phyloP scores from a whole-genome alignment of 2,797 vertebrate genomes.

The Eremophila alpestris region DNA sequence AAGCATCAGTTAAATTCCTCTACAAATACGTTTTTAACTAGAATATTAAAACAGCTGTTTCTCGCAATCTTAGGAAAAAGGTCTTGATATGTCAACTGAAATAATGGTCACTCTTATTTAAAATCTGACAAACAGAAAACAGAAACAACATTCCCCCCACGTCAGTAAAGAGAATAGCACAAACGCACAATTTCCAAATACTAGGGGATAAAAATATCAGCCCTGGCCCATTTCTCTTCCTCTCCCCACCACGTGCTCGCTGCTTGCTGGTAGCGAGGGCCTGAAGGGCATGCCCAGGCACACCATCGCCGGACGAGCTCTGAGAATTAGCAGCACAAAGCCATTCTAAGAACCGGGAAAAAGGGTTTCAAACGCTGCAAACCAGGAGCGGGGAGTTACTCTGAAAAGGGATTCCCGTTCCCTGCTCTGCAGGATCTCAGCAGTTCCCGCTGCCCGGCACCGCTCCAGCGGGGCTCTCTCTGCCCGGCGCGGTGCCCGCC shows the following conservation, averaged over 20 bases:
- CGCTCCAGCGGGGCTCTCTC: neutral
- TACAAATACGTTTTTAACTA: neutral
- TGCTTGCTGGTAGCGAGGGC: accelerated
- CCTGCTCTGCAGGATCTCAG: neutral
- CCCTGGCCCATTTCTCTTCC: accelerated
- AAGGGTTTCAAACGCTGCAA: neutral
- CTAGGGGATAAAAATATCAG: accelerated
- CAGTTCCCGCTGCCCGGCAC: neutral
- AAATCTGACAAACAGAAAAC: accelerated
- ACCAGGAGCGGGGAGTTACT: neutral
- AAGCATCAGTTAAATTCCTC: neutral
- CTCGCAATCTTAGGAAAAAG: neutral
- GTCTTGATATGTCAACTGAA: neutral
- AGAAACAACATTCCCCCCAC: neutral
- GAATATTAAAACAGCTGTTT: neutral
- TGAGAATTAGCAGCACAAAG: too few species aligned
- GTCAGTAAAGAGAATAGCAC: accelerated
- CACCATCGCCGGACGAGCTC: neutral
- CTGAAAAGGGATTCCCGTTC: accelerated
- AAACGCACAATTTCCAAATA: neutral
- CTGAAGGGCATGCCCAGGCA: neutral
- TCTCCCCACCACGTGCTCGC: neutral
- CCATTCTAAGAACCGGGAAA: neutral
- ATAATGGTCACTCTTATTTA: neutral
- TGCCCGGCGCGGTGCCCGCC: neutral